Percentiles rank a stretch among this genome's conserved stretches.
Conservation (phyloP, 1,140 invertebrate species). For the Drosophila malerkotliana region DNA sequence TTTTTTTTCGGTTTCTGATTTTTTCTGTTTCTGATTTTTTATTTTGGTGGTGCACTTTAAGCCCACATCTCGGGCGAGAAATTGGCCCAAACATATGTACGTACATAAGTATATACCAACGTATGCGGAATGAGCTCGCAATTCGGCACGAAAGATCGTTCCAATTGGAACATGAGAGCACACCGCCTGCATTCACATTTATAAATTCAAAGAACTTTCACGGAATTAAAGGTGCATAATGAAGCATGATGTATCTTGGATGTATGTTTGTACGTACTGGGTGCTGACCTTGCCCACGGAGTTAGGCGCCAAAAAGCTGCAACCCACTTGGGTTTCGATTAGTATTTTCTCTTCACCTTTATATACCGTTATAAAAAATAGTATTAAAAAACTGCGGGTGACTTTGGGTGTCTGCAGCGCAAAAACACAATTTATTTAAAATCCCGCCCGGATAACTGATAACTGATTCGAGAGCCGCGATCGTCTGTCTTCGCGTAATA, state of each 20-base stretch:
- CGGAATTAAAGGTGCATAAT: slow-evolving; percentile 13
- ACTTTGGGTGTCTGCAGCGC: not conserved
- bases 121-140: slow-evolving; percentile 44
- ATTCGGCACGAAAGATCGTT: slow-evolving; percentile 47
- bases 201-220: slow-evolving; percentile 43
- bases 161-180: slow-evolving; percentile 48
- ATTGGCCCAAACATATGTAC: slow-evolving; percentile 41
- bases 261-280: slow-evolving; percentile 12
- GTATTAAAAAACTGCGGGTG: slow-evolving; percentile 6
- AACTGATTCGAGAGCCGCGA: slow-evolving; percentile 26
- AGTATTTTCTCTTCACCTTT: not conserved
- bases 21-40: slow-evolving; percentile 33
- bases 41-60: slow-evolving; percentile 51
- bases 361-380: slow-evolving; percentile 15
- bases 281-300: slow-evolving; percentile 46
- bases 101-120: slow-evolving; percentile 5
- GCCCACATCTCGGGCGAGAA: slow-evolving; percentile 52
- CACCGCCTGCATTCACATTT: slow-evolving; percentile 33
- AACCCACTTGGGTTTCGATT: slow-evolving; percentile 20
- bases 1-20: slow-evolving; percentile 20
- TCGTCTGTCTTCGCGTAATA: not conserved
- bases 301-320: slow-evolving; percentile 1
- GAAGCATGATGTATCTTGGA: slow-evolving; percentile 7
- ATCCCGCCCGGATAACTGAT: slow-evolving; percentile 25
- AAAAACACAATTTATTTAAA: not conserved